Evolutionary conservation across 2,113 vertebrate species (phyloP).

Genomic region (Protobothrops flavoviridis): DNA sequence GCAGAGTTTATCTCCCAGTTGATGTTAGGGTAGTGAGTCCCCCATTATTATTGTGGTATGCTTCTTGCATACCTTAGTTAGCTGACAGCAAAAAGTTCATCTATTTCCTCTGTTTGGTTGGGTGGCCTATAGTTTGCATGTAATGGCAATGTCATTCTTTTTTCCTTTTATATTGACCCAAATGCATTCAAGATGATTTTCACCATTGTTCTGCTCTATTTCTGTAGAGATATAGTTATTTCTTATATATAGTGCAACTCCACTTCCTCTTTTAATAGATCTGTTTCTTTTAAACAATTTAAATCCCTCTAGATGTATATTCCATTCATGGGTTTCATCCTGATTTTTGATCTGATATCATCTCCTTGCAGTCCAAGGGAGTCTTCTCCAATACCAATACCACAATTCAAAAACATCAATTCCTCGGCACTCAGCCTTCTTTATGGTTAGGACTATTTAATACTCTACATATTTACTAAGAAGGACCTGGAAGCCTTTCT

Average conservation of each 20-base stretch:
- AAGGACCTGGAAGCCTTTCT: not conserved
- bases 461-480: not conserved
- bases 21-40: not conserved
- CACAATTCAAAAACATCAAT: not conserved
- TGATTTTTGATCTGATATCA: not conserved
- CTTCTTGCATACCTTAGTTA: not conserved
- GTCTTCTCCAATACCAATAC: not conserved
- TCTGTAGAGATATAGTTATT: not conserved
- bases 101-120: not conserved
- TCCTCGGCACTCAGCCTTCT: not conserved
- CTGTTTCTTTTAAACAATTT: not conserved
- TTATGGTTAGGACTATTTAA: not conserved
- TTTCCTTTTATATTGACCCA: not conserved
- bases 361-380: not conserved
- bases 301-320: not conserved
- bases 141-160: not conserved
- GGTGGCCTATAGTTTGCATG: not conserved
- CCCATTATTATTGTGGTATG: not conserved
- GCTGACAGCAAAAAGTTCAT: not conserved
- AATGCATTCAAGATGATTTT: not conserved
- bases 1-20: not conserved
- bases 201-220: not conserved
- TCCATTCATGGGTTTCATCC: not conserved
- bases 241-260: too few species aligned
- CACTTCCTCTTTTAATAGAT: not conserved